phyloP scores from a whole-genome alignment of 2,113 vertebrate genomes.

The Pluvianellus socialis region DNA sequence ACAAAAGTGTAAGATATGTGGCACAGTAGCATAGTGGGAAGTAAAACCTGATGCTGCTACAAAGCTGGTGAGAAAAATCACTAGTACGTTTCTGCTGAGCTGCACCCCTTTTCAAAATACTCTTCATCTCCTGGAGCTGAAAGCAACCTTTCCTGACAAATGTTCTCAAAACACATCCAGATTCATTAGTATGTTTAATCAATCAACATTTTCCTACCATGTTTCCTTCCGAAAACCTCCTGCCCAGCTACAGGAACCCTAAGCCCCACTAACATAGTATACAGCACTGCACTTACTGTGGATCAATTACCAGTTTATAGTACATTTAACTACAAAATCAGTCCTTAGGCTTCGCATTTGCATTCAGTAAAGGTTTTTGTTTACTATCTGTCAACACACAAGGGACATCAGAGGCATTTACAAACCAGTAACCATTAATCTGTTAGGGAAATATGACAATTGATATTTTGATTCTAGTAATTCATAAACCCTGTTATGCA shows the following conservation, averaged over 20 bases:
- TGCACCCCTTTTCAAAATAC: neutral
- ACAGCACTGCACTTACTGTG: neutral
- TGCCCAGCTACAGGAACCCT: neutral
- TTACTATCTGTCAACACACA: neutral
- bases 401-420: neutral
- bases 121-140: neutral
- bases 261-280: neutral
- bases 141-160: neutral
- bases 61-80: neutral
- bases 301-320: neutral
- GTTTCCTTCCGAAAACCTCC: neutral
- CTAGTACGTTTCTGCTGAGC: neutral
- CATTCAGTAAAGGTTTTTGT: conserved; percentile 1
- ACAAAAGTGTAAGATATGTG: neutral
- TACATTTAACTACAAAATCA: neutral
- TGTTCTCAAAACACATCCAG: neutral
- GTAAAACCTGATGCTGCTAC: neutral
- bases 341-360: neutral
- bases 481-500: neutral
- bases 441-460: neutral
- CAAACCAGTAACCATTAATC: neutral
- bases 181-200: neutral
- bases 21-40: neutral
- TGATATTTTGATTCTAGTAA: conserved; percentile 7
- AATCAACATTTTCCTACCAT: neutral